Conservation (phyloP, 53 echinoderm and acorn worm species). For the Echinometra lucunter region DNA sequence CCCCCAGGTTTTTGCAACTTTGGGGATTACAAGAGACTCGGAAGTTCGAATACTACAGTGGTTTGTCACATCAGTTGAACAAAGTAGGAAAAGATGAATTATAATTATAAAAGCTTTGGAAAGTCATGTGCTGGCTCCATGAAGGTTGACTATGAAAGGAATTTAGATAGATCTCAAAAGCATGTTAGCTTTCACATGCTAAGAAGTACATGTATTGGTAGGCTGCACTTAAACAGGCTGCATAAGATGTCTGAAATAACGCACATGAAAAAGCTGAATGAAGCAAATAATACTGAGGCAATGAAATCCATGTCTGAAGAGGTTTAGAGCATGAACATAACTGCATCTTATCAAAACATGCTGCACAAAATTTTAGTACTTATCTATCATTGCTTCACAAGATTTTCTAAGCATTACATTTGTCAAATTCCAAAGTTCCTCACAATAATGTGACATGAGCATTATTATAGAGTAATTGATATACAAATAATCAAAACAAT, state of each 20-base stretch:
- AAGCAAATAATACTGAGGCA: not conserved
- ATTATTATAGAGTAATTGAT: not conserved
- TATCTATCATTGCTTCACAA: not conserved
- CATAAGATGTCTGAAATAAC: not conserved
- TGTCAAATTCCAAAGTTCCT: not conserved
- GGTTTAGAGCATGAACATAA: not conserved
- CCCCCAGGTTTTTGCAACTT: too few relatives aligned
- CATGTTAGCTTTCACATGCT: not conserved
- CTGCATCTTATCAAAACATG: not conserved
- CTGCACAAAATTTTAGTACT: not conserved
- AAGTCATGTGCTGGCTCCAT: not conserved
- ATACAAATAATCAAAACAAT: not conserved
- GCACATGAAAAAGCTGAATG: not conserved
- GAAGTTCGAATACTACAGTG: too few relatives aligned
- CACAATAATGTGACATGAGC: not conserved
- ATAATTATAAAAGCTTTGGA: not conserved
- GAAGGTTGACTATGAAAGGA: not conserved
- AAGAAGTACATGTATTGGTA: not conserved
- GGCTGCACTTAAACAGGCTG: not conserved
- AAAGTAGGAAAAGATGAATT: not conserved
- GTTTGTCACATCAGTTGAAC: too few relatives aligned
- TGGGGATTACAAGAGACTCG: too few relatives aligned
- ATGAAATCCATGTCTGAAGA: not conserved
- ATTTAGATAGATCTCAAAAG: not conserved
- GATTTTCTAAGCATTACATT: not conserved